phyloP scores from a whole-genome alignment of 2,113 vertebrate species.

The Nyctibius bracteatus region DNA sequence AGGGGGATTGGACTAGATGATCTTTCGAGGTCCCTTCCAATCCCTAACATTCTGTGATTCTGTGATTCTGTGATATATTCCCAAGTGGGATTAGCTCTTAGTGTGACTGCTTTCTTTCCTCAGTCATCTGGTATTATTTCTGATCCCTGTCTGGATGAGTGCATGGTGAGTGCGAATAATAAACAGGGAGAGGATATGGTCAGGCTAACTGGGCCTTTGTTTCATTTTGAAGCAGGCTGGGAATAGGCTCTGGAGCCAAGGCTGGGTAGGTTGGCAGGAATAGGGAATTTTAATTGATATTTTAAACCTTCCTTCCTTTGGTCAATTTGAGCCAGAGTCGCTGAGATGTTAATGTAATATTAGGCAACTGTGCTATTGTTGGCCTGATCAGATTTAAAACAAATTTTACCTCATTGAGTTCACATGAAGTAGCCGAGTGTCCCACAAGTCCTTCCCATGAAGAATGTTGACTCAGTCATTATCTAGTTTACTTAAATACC shows the following conservation, averaged over 20 bases:
- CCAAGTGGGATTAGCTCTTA: not conserved
- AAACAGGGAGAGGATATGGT: not conserved
- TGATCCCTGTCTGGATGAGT: not conserved
- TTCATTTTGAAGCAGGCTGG: not conserved
- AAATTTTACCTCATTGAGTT: not conserved
- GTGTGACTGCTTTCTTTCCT: slow-evolving; percentile 2
- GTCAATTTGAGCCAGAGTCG: not conserved
- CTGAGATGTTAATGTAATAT: slow-evolving; percentile 16
- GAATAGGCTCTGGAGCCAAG: slow-evolving; percentile 7
- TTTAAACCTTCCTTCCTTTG: slow-evolving; percentile 47
- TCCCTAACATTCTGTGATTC: too few relatives aligned
- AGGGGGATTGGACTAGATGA: too few relatives aligned
- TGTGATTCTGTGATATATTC: too few relatives aligned
- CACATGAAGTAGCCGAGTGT: not conserved
- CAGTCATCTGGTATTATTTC: slow-evolving; percentile 25
- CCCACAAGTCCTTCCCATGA: not conserved
- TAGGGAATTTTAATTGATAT: slow-evolving; percentile 49
- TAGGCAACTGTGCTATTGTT: slow-evolving; percentile 11
- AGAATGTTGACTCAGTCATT: not conserved
- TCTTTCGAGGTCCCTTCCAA: too few relatives aligned
- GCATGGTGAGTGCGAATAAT: not conserved
- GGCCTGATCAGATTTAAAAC: not conserved
- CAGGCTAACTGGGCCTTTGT: slow-evolving; percentile 10
- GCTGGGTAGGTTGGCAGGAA: slow-evolving; percentile 30
- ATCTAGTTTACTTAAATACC: slow-evolving; percentile 12